phyloP scores from a whole-genome alignment of 2,113 vertebrate species.

The Sander lucioperca region DNA sequence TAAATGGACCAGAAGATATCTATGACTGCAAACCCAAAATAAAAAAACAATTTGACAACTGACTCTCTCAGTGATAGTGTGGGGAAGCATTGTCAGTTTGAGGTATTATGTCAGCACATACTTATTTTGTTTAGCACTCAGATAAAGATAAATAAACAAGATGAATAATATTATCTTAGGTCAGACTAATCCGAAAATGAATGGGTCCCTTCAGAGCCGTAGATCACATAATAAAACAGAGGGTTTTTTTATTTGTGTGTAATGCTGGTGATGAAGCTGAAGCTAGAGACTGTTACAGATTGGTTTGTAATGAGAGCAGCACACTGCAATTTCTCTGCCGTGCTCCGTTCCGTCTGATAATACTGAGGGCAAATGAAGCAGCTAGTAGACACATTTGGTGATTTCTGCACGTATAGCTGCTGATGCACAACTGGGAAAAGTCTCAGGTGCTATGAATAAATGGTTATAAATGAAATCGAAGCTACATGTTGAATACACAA shows the following conservation, averaged over 20 bases:
- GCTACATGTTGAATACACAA: not conserved
- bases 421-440: slow-evolving; percentile 11
- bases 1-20: not conserved
- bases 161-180: slow-evolving; percentile 19
- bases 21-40: not conserved
- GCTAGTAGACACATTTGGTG: not conserved
- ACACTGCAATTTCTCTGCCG: not conserved
- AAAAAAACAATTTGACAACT: too few species aligned
- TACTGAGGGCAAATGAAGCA: slow-evolving; percentile 31
- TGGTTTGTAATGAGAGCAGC: slow-evolving; percentile 38
- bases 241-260: not conserved
- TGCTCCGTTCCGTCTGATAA: not conserved
- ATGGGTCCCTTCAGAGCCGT: slow-evolving; percentile 11
- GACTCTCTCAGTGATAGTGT: not conserved
- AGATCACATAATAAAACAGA: slow-evolving; percentile 18
- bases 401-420: slow-evolving; percentile 25
- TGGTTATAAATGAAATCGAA: slow-evolving; percentile 1
- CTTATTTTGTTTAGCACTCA: not conserved
- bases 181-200: slow-evolving; percentile 6
- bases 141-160: slow-evolving; percentile 10
- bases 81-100: not conserved
- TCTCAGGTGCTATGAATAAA: not conserved
- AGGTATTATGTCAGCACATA: not conserved
- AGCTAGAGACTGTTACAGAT: not conserved
- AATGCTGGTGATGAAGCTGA: slow-evolving; percentile 3